Evolutionary conservation across 2,888 invertebrate species (phyloP), one percentile per base, ranked within the genome.

Genomic region (Clostera curtula): DNA sequence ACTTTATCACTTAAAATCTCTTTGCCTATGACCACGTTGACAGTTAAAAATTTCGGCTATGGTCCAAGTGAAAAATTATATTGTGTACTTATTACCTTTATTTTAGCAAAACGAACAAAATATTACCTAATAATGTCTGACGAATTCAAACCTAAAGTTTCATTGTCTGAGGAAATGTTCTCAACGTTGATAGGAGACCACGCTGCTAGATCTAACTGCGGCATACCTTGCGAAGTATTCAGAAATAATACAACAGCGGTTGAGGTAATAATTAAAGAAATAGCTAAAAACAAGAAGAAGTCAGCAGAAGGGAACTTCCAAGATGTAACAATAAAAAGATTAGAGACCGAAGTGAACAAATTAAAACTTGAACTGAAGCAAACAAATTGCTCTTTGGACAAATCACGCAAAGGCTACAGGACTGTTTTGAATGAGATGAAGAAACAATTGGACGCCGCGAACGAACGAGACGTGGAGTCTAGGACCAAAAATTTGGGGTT

Each of bases 211-310:
- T 37, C 40, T 7, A 53, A 54, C 5, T 44, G 54, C 3, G 53
- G 52, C 6, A 55, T 53, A 4, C 51, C 70, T 0, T 67, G 59
- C 22, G 71, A 76, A 43, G 67, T 76, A 3, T 75, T 72, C 31
- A 60, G 70, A 36, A 77, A 77, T 31, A 67, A 71, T 12, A 72
- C 70, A 5, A 74, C 73, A 12, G 69, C 76, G 1, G 67, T 77
- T 2, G 77, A 79, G 51, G 66, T 77, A 3, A 59, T 73, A 15
- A 70, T 76, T 1, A 77, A 76, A 53, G 69, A 72, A 39, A 49
- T 74, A 3, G 43, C 56, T 3, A 54, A 53, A 25, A 54, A 48
- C 34, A 54, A 42, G 23, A 60, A 49, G 13, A 54, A 49, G 29
- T 10, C 41, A 5, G 34, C 39, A 22, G 22, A n/a, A 17, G 15